Evolutionary conservation across 2,797 vertebrate genomes (phyloP).

Genomic region (Propithecus perrieri): DNA sequence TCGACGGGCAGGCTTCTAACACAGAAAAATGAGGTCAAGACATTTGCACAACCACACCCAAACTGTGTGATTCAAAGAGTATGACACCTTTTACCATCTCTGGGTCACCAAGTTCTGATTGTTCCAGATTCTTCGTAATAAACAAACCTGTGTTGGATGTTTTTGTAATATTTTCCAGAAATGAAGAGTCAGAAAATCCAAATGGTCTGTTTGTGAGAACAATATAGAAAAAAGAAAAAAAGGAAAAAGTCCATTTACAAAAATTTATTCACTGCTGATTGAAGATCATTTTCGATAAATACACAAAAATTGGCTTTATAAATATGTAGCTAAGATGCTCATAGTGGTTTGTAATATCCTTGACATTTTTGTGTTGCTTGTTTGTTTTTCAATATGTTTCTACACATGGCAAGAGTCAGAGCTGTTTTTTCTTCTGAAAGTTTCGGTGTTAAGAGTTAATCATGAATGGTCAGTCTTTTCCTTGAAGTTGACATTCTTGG

Average conservation of each 20-base stretch:
- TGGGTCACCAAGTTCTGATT: background rate
- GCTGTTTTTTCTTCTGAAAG: background rate
- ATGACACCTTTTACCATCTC: background rate
- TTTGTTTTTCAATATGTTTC: background rate
- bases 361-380: background rate
- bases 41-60: accelerated
- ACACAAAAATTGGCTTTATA: background rate
- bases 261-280: background rate
- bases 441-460: background rate
- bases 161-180: background rate
- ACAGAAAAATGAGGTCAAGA: background rate
- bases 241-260: background rate
- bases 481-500: background rate
- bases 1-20: background rate
- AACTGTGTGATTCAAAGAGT: background rate
- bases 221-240: background rate
- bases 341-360: background rate
- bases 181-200: background rate
- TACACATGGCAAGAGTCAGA: background rate
- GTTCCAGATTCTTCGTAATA: no score
- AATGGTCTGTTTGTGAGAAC: background rate
- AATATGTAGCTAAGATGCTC: background rate
- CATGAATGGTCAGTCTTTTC: background rate
- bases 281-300: background rate
- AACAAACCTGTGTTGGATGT: background rate